Base-by-base conservation (phyloP, 2,888 invertebrate species). In the Chloromyia formosa region DNA sequence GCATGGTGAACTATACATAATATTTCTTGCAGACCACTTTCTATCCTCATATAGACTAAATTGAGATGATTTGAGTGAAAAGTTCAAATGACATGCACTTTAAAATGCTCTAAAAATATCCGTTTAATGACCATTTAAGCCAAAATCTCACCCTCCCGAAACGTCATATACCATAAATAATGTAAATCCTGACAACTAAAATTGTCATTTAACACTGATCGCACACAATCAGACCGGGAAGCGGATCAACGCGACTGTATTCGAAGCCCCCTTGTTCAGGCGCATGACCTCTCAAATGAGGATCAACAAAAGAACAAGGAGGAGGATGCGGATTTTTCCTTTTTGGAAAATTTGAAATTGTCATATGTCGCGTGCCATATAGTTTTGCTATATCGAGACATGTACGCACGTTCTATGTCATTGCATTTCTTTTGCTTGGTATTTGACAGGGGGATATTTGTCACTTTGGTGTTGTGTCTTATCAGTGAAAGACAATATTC, bases 61-160 rank as follows among this genome's bases (percentile, higher is more conserved):
- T 54, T 56, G 40, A 71, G 71, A 71, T 35, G 27, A 58, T 71
- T 71, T 56, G 40, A 66, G 49, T 66, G 66, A 71, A 71, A 71
- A 71, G 71, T 71, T 71, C 71, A 71, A 71, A 73, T 61, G 73
- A 42, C 61, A 61, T 73, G 73, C 73, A 73, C 73, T 73, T 75
- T 72, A 73, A 56, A 72, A 66, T 58, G 58, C 74, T 76, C 76
- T 76, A 76, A 76, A 76, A 76, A 76, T 76, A 76, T 74, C 76
- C 76, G 35, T 76, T 76, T 76, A 76, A 76, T 76, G 76, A 76
- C 76, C 76, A 76, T 76, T 76, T 76, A 76, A 75, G 69, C 75
- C 54, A 69, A 42, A 73, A 73, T 69, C 73, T 68, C 73, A 75
- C 76, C 76, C 76, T 76, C 76, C 75, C 71, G 56, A 35, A 56